Base-by-base conservation (phyloP, 1,140 invertebrate genomes). In the Mylabris phalerata region DNA sequence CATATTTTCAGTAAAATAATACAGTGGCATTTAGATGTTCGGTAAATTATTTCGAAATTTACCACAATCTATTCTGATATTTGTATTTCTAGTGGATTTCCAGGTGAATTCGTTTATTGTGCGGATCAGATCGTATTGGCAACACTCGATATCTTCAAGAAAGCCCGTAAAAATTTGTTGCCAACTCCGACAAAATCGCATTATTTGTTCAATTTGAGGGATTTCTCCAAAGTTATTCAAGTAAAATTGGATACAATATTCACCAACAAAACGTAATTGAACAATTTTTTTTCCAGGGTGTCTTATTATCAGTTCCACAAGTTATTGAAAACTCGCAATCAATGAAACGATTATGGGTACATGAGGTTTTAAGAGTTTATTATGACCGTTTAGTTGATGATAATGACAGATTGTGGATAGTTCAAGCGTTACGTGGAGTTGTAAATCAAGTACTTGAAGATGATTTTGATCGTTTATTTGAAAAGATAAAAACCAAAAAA, bases 141-240 rank as follows among this genome's bases (percentile, higher is more conserved):
- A 0, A 97, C 94, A 3, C 75, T 98, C 44, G 82, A 87, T 50
- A 81, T 98, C 2, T 97, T 97, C 73, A 93, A 94, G 71, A 76
- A 87, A 66, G 90, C 92, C 59, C 82, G 91, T 62, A 67, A 77
- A 6, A 87, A 91, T 78, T 78, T 98, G 19, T 75, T 97, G 45
- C 94, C 95, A 4, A 97, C 93, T 1, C 90, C 89, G 0, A 79
- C 88, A 2, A 95, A 96, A 68, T 95, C 90, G 1, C 94, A 96
- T 75, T 97, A 98, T 73, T 79, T 95, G 1, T 98, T 98, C 74
- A 98, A 98, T 77, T 80, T 98, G 57, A 80, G 94, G 66, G 95
- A 98, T 75, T 96, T 96, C 73, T 92, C 92, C 3, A 80, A 93
- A 73, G 93, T 98, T 5, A 90, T 98, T 67, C 86, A 92, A 80